A percentile compares a stretch with the other conserved stretches of the same genome.
Evolutionary conservation across 2,888 invertebrate species (phyloP).

Genomic region (Drosophila tripunctata): DNA sequence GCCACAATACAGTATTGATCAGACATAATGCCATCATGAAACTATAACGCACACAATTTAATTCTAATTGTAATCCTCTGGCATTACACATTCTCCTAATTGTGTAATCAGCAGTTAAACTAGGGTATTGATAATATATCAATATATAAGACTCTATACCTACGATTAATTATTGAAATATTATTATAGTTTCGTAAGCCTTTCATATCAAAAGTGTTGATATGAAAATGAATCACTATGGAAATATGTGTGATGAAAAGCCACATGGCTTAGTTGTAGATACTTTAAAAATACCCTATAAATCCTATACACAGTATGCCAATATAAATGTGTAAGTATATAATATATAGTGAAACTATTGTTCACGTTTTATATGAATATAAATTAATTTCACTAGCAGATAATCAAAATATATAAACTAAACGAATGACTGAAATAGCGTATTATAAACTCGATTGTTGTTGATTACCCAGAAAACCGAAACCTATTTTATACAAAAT

Average conservation of each 20-base stretch:
- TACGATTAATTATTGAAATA: neutral
- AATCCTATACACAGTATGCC: neutral
- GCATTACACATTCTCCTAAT: conserved; percentile 14
- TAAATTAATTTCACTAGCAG: too few species aligned
- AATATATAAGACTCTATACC: neutral
- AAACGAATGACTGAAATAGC: too few species aligned
- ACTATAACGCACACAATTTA: neutral
- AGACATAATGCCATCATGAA: conserved; percentile 34
- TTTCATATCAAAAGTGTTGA: neutral
- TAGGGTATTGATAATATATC: neutral
- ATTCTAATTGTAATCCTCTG: conserved; percentile 44
- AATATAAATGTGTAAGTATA: neutral
- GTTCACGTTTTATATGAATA: too few species aligned
- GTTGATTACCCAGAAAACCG: too few species aligned
- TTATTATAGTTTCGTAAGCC: neutral
- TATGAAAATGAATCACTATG: neutral
- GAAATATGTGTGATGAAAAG: neutral
- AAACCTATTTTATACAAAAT: too few species aligned
- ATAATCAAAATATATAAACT: too few species aligned
- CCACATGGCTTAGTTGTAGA: too few species aligned
- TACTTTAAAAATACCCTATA: neutral
- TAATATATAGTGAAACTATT: neutral
- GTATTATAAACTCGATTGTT: too few species aligned
- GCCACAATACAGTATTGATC: conserved; percentile 18
- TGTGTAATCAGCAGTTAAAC: conserved; percentile 3